phyloP scores from a whole-genome alignment of 2,888 invertebrate genomes.

The Athalia circularis region DNA sequence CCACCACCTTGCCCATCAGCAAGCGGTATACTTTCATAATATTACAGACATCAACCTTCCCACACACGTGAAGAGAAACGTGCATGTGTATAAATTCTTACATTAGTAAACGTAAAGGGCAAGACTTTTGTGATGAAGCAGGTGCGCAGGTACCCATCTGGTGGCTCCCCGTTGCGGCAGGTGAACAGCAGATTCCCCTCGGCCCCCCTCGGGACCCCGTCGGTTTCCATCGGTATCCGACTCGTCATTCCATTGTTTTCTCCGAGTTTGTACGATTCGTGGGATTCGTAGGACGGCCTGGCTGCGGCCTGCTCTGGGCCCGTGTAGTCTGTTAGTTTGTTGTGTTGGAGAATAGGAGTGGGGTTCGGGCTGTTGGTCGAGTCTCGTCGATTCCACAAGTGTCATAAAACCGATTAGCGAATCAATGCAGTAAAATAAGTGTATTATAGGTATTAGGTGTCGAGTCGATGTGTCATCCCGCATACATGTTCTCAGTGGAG shows the following conservation, averaged over 20 bases:
- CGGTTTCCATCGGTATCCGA: constrained; percentile 32
- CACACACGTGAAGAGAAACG: too few relatives aligned
- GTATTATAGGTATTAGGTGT: not conserved
- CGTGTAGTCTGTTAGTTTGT: constrained; percentile 9
- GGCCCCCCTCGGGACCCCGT: constrained; percentile 13
- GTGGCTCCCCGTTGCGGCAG: constrained; percentile 68
- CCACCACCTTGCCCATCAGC: too few relatives aligned
- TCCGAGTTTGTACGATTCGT: constrained; percentile 38
- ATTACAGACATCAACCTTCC: too few relatives aligned
- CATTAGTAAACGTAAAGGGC: constrained; percentile 1
- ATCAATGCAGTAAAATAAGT: constrained; percentile 40
- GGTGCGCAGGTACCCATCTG: constrained; percentile 53
- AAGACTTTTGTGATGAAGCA: constrained; percentile 21
- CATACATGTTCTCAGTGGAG: constrained; percentile 11
- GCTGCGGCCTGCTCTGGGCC: not conserved
- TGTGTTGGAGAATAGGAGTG: constrained; percentile 21
- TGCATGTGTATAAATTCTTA: too few relatives aligned
- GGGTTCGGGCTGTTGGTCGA: constrained; percentile 25
- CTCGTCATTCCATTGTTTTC: constrained; percentile 46
- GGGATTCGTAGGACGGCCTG: not conserved
- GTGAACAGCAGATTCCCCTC: constrained; percentile 54
- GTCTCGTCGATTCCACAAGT: constrained; percentile 43
- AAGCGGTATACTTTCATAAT: too few relatives aligned
- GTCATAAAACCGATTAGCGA: constrained; percentile 42
- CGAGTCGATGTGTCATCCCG: constrained; percentile 34